Conservation (phyloP, 1,140 invertebrate genomes). For the Gryllus bimaculatus region DNA sequence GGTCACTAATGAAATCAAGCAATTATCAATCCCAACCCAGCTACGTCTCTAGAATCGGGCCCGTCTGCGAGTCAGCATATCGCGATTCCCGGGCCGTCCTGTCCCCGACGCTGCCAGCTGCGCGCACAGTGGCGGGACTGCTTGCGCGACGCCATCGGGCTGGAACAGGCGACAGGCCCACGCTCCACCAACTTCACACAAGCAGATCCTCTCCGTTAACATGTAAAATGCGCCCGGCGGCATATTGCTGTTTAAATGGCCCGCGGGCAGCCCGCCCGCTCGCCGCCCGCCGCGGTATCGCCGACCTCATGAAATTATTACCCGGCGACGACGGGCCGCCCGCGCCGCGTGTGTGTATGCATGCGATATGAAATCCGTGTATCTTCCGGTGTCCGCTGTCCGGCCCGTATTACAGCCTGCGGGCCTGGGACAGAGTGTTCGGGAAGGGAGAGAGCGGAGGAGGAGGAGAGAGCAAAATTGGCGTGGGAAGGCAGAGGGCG, state of each 20-base stretch:
- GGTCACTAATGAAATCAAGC: no score
- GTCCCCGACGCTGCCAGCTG: neutral
- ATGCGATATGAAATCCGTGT: neutral
- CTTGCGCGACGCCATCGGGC: no score
- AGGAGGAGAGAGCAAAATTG: no score
- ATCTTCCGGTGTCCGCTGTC: neutral
- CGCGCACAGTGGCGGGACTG: no score
- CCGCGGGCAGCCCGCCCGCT: no score
- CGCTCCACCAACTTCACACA: neutral
- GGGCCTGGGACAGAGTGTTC: no score
- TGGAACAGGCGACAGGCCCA: neutral
- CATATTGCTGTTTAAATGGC: constrained; percentile 1
- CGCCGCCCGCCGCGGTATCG: neutral
- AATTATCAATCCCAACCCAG: no score
- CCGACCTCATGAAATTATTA: neutral
- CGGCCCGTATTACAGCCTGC: neutral
- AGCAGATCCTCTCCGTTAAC: neutral
- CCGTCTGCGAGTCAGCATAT: no score
- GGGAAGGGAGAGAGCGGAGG: no score
- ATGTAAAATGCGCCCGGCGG: neutral
- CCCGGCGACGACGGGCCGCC: no score
- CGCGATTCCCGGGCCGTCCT: no score
- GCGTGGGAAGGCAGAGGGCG: neutral
- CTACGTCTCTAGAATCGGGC: no score
- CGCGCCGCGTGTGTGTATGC: neutral